Percentiles rank a stretch among this genome's conserved stretches.
These are phyloP conservation scores for Branchipolynoe longqiensis DNA, from an alignment of 2,888 invertebrate species.

Conservation along the genomic window DNA sequence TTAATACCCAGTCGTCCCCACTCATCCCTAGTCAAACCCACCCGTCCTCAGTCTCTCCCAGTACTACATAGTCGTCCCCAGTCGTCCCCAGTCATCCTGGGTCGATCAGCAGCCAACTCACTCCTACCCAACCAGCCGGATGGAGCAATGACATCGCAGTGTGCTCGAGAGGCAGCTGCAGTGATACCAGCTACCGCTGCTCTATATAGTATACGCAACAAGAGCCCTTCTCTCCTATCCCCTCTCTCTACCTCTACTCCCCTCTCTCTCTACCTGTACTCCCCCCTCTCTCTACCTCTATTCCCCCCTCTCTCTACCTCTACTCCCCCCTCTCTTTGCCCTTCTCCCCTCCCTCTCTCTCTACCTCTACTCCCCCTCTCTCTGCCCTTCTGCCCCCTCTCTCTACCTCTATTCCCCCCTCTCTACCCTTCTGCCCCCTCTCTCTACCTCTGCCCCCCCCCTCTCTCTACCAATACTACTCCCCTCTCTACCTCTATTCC, in stretches of 20 bases:
- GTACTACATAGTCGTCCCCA: background rate
- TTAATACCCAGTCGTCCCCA: too few relatives aligned
- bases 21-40: background rate
- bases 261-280: background rate
- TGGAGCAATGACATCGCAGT: too few relatives aligned
- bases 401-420: background rate
- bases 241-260: background rate
- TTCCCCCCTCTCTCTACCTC: background rate
- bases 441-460: background rate
- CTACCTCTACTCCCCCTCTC: background rate
- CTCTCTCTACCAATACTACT: background rate
- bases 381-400: background rate
- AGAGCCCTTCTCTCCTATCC: background rate
- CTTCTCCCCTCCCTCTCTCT: background rate
- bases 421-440: background rate
- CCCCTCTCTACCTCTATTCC: background rate
- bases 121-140: too few relatives aligned
- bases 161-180: too few relatives aligned
- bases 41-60: too few relatives aligned
- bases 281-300: background rate
- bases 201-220: background rate
- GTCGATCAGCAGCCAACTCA: too few relatives aligned
- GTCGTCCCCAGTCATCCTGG: background rate
- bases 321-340: background rate
- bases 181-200: background rate